Evolutionary conservation across 1,140 invertebrate species (phyloP).

Genomic region (Caenorhabditis elegans): DNA sequence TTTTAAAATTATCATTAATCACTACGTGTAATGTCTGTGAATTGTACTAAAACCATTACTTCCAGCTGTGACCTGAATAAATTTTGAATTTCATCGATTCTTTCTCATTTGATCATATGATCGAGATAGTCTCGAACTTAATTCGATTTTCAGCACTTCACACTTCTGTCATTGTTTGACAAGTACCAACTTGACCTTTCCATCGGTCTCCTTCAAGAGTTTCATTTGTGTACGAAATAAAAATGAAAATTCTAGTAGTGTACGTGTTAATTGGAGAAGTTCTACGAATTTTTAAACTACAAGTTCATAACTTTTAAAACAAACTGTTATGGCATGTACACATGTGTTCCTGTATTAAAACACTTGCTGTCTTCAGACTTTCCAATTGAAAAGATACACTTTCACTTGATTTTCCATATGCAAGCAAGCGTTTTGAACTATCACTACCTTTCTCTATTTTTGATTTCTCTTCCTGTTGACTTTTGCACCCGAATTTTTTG

Average conservation of each 20-base stretch:
- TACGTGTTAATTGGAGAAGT: background rate
- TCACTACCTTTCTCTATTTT: background rate
- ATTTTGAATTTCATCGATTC: background rate
- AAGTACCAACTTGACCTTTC: conserved; percentile 6
- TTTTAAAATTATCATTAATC: background rate
- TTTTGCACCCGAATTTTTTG: conserved; percentile 6
- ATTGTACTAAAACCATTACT: too few relatives aligned
- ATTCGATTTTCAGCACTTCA: background rate
- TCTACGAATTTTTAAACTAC: conserved; percentile 18
- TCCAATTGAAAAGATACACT: background rate
- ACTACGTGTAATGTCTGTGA: too few relatives aligned
- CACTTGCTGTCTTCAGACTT: background rate
- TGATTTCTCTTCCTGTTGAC: background rate
- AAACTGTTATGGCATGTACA: too few relatives aligned
- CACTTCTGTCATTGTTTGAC: background rate
- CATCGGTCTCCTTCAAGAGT: background rate
- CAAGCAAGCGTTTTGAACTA: background rate
- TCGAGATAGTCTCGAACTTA: too few relatives aligned
- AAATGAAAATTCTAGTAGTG: too few relatives aligned
- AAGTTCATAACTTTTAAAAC: background rate
- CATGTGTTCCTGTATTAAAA: background rate
- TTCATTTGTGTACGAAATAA: background rate
- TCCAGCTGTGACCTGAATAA: background rate
- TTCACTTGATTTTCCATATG: conserved; percentile 9
- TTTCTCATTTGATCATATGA: too few relatives aligned